Conservation (phyloP, 2,113 vertebrate genomes). For the Corydoras sp. region DNA sequence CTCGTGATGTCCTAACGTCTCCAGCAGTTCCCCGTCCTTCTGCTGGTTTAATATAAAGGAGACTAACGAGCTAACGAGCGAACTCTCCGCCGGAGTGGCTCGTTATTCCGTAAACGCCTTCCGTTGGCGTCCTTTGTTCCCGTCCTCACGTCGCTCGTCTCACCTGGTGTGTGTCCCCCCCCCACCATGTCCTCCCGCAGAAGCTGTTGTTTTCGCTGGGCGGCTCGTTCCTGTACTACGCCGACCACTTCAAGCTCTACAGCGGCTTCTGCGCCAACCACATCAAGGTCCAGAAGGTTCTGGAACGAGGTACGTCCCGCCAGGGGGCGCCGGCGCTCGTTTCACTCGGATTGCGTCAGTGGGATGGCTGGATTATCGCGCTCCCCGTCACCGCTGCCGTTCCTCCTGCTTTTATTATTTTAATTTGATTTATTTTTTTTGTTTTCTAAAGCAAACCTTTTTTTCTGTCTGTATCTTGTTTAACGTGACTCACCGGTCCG, state of each 20-base stretch:
- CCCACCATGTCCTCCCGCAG: slow-evolving; percentile 59
- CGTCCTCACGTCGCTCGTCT: neutral
- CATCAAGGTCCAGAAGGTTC: slow-evolving; percentile 96
- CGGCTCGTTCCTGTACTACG: slow-evolving; percentile 95
- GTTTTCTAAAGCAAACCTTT: too few relatives aligned
- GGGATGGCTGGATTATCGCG: slow-evolving; percentile 9
- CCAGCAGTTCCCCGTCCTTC: too few relatives aligned
- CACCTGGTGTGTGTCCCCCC: neutral
- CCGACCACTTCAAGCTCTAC: slow-evolving; percentile 97
- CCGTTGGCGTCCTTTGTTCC: slow-evolving; percentile 1
- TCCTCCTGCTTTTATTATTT: neutral
- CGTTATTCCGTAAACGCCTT: neutral
- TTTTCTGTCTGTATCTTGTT: too few relatives aligned
- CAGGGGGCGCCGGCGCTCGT: slow-evolving; percentile 5
- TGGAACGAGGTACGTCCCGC: slow-evolving; percentile 81
- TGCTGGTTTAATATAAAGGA: too few relatives aligned
- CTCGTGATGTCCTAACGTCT: too few relatives aligned
- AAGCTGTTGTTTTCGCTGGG: slow-evolving; percentile 94
- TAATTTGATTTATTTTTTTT: too few relatives aligned
- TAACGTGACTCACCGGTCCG: too few relatives aligned
- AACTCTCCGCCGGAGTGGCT: too few relatives aligned
- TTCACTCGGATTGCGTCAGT: slow-evolving; percentile 50
- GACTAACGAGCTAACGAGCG: too few relatives aligned
- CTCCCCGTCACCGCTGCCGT: slow-evolving; percentile 26
- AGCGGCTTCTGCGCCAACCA: slow-evolving; percentile 97